A percentile compares a stretch with the other conserved stretches of the same genome.
These are phyloP conservation scores for Scatophagus argus DNA, from an alignment of 2,113 vertebrate genomes.

Conservation along the genomic window DNA sequence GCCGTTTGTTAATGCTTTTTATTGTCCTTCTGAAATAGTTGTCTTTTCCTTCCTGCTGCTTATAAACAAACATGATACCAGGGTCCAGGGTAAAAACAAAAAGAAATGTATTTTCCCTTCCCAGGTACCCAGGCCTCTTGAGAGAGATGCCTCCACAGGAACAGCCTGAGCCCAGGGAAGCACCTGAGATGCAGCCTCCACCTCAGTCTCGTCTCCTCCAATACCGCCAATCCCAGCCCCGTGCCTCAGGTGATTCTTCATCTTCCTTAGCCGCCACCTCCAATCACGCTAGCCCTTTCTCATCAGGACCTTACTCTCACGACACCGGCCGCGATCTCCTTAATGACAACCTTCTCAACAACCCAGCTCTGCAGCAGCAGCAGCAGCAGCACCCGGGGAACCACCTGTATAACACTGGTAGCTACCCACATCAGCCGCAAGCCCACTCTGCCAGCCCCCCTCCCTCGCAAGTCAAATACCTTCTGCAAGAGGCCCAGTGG, in stretches of 20 bases:
- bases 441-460: conserved; percentile 88
- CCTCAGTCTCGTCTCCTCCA: conserved; percentile 97
- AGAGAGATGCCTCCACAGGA: conserved; percentile 93
- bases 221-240: conserved; percentile 92
- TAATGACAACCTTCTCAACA: conserved; percentile 85
- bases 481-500: conserved; percentile 95
- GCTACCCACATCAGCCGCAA: conserved; percentile 91
- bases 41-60: neutral
- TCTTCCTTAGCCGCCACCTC: conserved; percentile 82
- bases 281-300: conserved; percentile 83
- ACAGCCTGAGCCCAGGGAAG: conserved; percentile 89
- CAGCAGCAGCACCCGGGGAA: conserved; percentile 88
- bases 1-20: too few relatives aligned
- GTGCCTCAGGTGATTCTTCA: conserved; percentile 88
- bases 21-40: neutral
- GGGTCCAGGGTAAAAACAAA: neutral
- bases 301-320: conserved; percentile 84
- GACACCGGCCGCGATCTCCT: conserved; percentile 88
- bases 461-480: conserved; percentile 91
- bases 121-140: conserved; percentile 94
- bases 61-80: neutral
- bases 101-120: neutral
- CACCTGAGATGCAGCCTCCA: conserved; percentile 93
- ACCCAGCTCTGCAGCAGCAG: conserved; percentile 88
- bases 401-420: conserved; percentile 86